Conservation (phyloP, 2,888 invertebrate genomes). For the Drosophila phalerata region DNA sequence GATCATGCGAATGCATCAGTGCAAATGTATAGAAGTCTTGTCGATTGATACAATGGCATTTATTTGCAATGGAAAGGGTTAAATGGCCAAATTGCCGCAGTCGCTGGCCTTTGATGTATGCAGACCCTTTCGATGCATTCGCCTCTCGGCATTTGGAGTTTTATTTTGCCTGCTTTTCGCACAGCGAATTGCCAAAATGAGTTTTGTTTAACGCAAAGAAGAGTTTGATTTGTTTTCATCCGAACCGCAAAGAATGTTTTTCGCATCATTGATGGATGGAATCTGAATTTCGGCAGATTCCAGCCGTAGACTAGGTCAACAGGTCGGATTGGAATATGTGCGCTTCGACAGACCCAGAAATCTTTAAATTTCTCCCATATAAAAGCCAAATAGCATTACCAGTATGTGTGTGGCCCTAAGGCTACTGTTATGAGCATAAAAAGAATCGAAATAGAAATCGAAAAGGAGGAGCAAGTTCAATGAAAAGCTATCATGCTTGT, state of each 20-base stretch:
- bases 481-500: constrained; percentile 62
- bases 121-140: constrained; percentile 9
- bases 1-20: constrained; percentile 71
- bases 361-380: constrained; percentile 2
- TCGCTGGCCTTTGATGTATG: constrained; percentile 48
- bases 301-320: background rate
- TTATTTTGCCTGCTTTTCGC: constrained; percentile 28
- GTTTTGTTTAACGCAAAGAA: constrained; percentile 48
- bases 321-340: constrained; percentile 9
- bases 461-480: constrained; percentile 18
- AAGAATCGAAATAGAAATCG: background rate
- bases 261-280: background rate
- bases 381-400: constrained; percentile 53
- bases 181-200: constrained; percentile 21
- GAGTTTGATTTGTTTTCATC: constrained; percentile 61
- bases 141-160: constrained; percentile 14
- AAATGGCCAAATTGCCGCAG: constrained; percentile 52
- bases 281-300: background rate
- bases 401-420: constrained; percentile 67
- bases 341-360: background rate
- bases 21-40: constrained; percentile 43
- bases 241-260: constrained; percentile 59
- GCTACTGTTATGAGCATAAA: constrained; percentile 24
- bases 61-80: constrained; percentile 66
- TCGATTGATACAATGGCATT: constrained; percentile 58